Conservation (phyloP, 2,797 vertebrate genomes). For the Stomatorhinus walkeri region DNA sequence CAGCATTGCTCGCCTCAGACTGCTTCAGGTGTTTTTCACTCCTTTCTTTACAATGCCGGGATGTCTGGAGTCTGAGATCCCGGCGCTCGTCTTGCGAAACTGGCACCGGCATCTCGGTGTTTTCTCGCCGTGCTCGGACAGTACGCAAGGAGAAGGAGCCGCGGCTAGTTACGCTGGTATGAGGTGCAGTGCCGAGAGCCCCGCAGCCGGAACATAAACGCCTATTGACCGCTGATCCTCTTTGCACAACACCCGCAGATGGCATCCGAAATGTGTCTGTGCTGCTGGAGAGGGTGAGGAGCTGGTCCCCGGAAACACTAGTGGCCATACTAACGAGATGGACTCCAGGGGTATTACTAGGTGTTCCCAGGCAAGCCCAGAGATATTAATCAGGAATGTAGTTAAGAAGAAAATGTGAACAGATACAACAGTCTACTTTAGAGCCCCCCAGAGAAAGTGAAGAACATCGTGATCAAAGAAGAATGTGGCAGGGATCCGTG, state of each 20-base stretch:
- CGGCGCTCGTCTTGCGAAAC: slow-evolving; percentile 66
- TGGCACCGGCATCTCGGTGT: not conserved
- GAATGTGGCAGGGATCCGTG: not conserved
- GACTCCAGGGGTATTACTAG: not conserved
- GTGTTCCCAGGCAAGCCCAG: no score
- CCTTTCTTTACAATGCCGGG: slow-evolving; percentile 58
- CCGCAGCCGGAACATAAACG: not conserved
- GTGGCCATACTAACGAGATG: not conserved
- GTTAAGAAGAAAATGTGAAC: not conserved
- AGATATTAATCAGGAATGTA: not conserved
- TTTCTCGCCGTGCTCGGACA: slow-evolving; percentile 38
- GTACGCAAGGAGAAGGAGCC: slow-evolving; percentile 75
- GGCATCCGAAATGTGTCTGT: not conserved
- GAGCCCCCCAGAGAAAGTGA: not conserved
- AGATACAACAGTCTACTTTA: not conserved
- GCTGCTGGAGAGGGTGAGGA: not conserved
- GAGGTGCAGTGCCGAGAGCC: not conserved
- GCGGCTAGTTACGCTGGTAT: slow-evolving; percentile 56
- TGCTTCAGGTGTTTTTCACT: slow-evolving; percentile 42
- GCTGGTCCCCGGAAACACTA: not conserved
- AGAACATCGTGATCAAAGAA: not conserved
- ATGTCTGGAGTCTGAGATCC: slow-evolving; percentile 74
- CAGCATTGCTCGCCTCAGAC: no score
- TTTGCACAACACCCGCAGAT: not conserved
- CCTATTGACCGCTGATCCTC: not conserved